Evolutionary conservation across 2,888 invertebrate genomes (phyloP).

Genomic region (Asteroscopus sphinx): DNA sequence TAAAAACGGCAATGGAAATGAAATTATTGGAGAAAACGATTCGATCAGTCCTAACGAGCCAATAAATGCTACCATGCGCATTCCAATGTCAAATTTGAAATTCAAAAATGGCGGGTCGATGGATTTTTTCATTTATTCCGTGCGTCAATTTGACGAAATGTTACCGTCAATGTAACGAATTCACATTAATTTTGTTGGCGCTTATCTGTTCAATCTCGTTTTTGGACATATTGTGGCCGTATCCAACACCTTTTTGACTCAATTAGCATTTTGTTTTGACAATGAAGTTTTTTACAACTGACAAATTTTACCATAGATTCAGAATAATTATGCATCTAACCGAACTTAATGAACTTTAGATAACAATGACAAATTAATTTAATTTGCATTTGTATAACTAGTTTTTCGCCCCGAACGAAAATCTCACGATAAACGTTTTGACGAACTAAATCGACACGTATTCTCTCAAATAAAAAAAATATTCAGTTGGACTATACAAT

Average conservation of each 20-base stretch:
- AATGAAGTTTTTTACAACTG: constrained; percentile 27
- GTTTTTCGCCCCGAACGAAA: too few species aligned
- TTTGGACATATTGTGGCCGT: constrained; percentile 52
- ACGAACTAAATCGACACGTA: too few species aligned
- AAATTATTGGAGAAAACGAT: constrained; percentile 15
- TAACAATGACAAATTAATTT: too few species aligned
- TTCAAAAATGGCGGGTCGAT: constrained; percentile 72
- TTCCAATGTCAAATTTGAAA: constrained; percentile 79
- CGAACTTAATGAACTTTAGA: neutral
- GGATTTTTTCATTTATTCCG: constrained; percentile 56
- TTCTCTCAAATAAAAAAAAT: too few species aligned
- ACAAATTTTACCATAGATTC: constrained; percentile 12
- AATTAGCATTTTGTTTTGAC: constrained; percentile 50
- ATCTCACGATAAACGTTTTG: too few species aligned
- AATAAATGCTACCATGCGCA: constrained; percentile 62
- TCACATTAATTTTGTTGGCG: constrained; percentile 57
- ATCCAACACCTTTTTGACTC: constrained; percentile 53
- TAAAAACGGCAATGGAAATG: constrained; percentile 21
- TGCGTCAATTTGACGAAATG: constrained; percentile 71
- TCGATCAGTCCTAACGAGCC: constrained; percentile 26
- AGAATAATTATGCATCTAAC: neutral
- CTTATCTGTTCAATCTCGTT: constrained; percentile 56
- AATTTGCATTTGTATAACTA: too few species aligned
- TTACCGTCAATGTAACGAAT: constrained; percentile 70
- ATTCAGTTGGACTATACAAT: too few species aligned